Conservation (phyloP, 2,113 vertebrate genomes). For the Corythoichthys intestinalis region DNA sequence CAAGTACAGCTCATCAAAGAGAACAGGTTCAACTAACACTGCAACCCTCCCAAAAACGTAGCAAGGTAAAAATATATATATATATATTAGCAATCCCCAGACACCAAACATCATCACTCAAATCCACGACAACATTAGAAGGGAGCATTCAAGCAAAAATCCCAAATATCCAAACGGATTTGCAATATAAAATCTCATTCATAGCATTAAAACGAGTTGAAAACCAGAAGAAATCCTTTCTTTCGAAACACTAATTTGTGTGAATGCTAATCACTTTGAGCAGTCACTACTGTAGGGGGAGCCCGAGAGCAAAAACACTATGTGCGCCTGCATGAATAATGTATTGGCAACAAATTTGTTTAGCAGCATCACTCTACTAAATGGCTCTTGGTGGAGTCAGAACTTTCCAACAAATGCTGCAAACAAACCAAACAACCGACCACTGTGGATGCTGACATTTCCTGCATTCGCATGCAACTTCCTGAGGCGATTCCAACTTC, state of each 20-base stretch:
- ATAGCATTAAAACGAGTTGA: too few species aligned
- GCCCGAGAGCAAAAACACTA: neutral
- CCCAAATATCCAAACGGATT: neutral
- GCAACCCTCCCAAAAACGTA: too few species aligned
- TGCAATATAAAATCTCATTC: neutral
- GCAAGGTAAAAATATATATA: too few species aligned
- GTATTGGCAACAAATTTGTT: neutral
- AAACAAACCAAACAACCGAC: conserved; percentile 4
- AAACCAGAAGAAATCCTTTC: neutral
- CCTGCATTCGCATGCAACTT: conserved; percentile 3
- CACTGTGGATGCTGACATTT: neutral
- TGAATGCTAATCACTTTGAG: neutral
- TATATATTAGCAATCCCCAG: neutral
- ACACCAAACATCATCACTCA: neutral
- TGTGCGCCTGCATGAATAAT: neutral
- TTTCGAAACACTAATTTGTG: neutral
- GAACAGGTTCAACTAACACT: too few species aligned
- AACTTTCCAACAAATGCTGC: neutral
- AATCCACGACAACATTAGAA: neutral
- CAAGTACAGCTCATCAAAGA: too few species aligned
- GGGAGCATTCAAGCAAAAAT: neutral
- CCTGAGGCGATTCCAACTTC: neutral
- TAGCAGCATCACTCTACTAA: neutral
- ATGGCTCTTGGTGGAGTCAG: neutral
- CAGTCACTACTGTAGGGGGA: neutral